Base-by-base conservation (phyloP, 2,797 vertebrate species). In the Calcarius lapponicus region DNA sequence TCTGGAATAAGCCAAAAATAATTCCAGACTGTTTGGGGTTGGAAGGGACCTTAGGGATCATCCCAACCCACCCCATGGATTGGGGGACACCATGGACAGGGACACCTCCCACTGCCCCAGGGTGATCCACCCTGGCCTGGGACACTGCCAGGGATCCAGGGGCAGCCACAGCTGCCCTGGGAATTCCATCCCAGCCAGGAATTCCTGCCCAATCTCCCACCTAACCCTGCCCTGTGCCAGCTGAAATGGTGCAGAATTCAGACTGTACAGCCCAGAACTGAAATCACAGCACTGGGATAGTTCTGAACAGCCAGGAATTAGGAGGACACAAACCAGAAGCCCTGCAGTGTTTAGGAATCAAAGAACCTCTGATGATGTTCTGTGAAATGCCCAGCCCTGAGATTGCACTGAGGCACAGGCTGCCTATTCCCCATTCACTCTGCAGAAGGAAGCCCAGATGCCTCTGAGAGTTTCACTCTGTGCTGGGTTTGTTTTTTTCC, bases 331-430 rank as follows among this genome's bases (percentile, higher is more conserved):
- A 60, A 29, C 2, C 11, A 24, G 17, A 25, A 61, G 38, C 26
- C 26, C 21, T 8, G 38, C 1, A 34, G 75, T 0, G 34, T 13
- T 82, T 1, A n/a, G 51, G 34, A 80, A 61, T 5, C 13, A 11
- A 15, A 54, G 21, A 21, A n/a, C 2, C 58, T n/a, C 16, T 18
- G 43, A 11, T 47, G 3, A 5, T 7, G 5, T 4, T 2, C 42
- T 25, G 10, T 1, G 15, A 22, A 65, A 8, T 0, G 3, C 29
- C 45, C 25, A 2, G 4, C 3, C 16, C 72, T 3, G 2, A 82
- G 26, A 11, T 20, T 48, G 29, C 16, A 10, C 13, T 0, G 3
- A 75, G 61, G 60, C 65, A 43, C 56, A 14, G 86, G 32, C 66
- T 75, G 34, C 4, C 50, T 7, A 0, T 13, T 65, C 88, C 7